These are phyloP conservation scores for Orycteropus afer DNA, from an alignment of 2,113 vertebrate species.

Conservation along the genomic window DNA sequence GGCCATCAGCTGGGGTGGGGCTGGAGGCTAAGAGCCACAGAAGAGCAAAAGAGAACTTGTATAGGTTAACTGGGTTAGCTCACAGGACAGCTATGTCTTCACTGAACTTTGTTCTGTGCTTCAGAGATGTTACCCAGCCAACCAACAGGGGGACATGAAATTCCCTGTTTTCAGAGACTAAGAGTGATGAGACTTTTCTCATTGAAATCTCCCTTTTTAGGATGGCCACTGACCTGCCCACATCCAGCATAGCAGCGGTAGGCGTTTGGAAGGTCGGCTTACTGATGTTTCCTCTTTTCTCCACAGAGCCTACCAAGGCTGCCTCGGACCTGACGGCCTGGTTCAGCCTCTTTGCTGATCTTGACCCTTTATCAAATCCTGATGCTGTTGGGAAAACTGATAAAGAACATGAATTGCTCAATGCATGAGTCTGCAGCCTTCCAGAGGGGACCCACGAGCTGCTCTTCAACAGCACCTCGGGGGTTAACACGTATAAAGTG, in stretches of 20 bases:
- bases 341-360: constrained; percentile 97
- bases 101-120: neutral
- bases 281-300: constrained; percentile 44
- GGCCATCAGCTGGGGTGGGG: neutral
- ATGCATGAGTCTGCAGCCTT: constrained; percentile 88
- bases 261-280: neutral
- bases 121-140: neutral
- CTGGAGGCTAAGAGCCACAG: neutral
- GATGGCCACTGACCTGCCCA: neutral
- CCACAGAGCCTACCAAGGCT: constrained; percentile 87
- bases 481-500: constrained; percentile 57
- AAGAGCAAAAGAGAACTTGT: neutral
- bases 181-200: neutral
- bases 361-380: constrained; percentile 97
- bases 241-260: neutral
- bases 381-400: constrained; percentile 94
- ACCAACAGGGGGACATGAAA: fast-evolving
- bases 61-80: neutral
- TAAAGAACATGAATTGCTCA: constrained; percentile 94
- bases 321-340: constrained; percentile 93
- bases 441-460: neutral
- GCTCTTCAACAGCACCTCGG: neutral
- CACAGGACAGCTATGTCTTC: neutral
- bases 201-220: neutral
- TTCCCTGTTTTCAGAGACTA: neutral